phyloP scores from a whole-genome alignment of 2,113 vertebrate genomes.

The Willisornis vidua region DNA sequence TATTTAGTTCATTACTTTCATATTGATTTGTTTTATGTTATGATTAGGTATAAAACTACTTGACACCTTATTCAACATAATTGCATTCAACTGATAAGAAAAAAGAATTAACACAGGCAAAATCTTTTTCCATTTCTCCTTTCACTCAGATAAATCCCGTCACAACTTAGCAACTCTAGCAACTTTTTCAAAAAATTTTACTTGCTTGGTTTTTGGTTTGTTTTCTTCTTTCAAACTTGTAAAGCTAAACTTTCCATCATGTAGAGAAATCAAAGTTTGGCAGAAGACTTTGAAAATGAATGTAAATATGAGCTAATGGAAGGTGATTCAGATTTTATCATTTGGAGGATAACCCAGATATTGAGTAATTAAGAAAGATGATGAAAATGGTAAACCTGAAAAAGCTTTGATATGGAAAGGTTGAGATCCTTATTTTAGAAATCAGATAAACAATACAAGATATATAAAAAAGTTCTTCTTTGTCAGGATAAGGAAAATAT shows the following conservation, averaged over 20 bases:
- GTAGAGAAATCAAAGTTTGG: background rate
- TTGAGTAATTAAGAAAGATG: background rate
- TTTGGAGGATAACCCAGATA: background rate
- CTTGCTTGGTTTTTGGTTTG: fast-evolving
- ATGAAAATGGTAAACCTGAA: background rate
- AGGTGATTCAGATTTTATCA: background rate
- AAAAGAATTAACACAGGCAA: background rate
- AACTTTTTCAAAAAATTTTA: background rate
- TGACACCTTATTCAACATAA: background rate
- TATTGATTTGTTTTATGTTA: background rate
- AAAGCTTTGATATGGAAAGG: background rate
- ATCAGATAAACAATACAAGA: background rate
- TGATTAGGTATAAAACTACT: background rate
- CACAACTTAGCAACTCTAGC: background rate
- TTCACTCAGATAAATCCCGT: background rate
- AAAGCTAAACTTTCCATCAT: background rate
- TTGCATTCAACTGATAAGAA: background rate
- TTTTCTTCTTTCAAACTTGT: background rate
- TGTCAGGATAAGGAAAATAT: background rate
- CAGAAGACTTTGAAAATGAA: background rate
- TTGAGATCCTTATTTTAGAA: fast-evolving
- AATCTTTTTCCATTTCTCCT: background rate
- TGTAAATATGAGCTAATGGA: background rate
- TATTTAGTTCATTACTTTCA: background rate
- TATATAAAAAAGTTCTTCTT: background rate